Conservation (phyloP, 2,797 vertebrate genomes). For the Micrastur ruficollis region DNA sequence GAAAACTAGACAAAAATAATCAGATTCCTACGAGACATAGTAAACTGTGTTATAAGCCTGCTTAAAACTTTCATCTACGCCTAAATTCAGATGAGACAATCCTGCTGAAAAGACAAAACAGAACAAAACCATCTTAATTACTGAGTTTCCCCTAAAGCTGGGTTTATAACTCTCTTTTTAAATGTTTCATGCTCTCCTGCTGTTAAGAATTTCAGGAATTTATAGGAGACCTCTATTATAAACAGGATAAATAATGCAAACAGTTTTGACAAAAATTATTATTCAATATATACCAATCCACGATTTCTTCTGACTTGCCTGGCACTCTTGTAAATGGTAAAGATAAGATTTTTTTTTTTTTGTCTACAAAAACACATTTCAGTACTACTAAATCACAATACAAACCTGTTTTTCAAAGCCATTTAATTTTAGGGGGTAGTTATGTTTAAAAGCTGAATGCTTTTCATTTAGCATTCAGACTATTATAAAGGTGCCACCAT, state of each 20-base stretch:
- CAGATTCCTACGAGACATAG: not conserved
- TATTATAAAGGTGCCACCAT: not conserved
- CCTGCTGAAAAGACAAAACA: not conserved
- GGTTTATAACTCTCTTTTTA: not conserved
- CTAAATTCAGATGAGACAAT: not conserved
- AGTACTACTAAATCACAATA: not conserved
- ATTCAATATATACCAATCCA: not conserved
- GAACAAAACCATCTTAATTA: not conserved
- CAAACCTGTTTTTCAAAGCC: not conserved
- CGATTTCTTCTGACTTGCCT: not conserved
- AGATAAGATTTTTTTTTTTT: not conserved
- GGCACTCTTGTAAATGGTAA: not conserved
- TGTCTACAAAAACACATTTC: not conserved
- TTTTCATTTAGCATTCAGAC: constrained; percentile 23
- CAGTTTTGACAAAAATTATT: not conserved
- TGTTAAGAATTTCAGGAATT: not conserved
- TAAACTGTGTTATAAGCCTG: not conserved
- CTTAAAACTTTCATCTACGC: not conserved
- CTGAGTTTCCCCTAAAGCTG: not conserved
- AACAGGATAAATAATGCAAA: not conserved
- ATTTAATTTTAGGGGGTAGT: not conserved
- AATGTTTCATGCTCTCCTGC: not conserved
- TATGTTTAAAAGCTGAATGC: not conserved
- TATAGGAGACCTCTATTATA: not conserved
- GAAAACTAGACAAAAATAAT: not conserved